Conservation (phyloP, 1,140 invertebrate species). For the Pachyrhynchus sulphureomaculatus region DNA sequence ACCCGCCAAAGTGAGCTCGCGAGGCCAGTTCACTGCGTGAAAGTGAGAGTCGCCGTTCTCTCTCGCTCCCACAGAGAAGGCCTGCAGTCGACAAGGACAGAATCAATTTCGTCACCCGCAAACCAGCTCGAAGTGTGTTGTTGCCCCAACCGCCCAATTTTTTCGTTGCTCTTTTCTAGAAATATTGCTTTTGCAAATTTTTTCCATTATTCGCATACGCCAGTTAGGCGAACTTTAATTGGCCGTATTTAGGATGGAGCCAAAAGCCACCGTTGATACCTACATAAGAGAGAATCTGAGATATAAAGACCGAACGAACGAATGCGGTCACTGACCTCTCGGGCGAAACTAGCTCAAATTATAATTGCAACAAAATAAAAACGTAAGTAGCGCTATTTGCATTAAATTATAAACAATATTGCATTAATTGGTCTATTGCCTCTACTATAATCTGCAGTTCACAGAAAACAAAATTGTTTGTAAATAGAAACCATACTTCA, state of each 20-base stretch:
- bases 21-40: conserved; percentile 56
- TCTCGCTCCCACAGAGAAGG: conserved; percentile 22
- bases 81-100: conserved; percentile 29
- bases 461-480: conserved; percentile 18
- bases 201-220: not conserved
- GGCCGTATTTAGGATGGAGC: too few species aligned
- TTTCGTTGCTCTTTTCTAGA: conserved; percentile 11
- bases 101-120: conserved; percentile 39
- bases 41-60: conserved; percentile 59
- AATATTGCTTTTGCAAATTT: not conserved
- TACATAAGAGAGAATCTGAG: conserved; percentile 5
- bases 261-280: not conserved
- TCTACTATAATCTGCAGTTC: not conserved
- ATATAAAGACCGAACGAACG: conserved; percentile 1
- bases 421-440: conserved; percentile 10
- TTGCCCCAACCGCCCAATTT: conserved; percentile 26
- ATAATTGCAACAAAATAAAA: conserved; percentile 34
- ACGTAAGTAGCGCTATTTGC: conserved; percentile 35
- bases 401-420: conserved; percentile 28
- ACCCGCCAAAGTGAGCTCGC: conserved; percentile 53
- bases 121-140: conserved; percentile 6
- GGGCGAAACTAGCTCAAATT: conserved; percentile 22
- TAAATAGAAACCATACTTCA: not conserved
- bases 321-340: conserved; percentile 24
- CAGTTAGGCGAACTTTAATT: not conserved